These are phyloP conservation scores for Drymonia ruficornis DNA, from an alignment of 2,888 invertebrate genomes.

Conservation along the genomic window DNA sequence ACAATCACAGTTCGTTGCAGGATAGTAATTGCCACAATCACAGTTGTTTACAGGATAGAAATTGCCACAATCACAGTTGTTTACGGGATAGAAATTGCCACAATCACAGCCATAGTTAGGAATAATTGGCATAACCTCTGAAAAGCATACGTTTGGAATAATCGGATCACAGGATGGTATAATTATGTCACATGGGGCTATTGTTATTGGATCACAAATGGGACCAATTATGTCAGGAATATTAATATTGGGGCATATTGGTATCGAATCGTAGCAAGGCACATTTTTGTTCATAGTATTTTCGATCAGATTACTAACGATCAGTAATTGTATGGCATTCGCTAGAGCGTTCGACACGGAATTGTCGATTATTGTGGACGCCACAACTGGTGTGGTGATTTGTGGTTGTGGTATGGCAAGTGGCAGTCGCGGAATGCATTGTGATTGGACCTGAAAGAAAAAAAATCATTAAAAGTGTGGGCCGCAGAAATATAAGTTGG, in stretches of 20 bases:
- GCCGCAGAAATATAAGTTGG: too few relatives aligned
- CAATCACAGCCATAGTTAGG: conserved; percentile 1
- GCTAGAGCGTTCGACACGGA: conserved; percentile 61
- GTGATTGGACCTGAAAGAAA: conserved; percentile 7
- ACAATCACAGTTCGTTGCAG: conserved; percentile 7
- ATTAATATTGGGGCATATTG: neutral
- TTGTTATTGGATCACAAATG: neutral
- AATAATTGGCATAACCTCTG: conserved; percentile 18
- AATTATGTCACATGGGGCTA: conserved; percentile 17
- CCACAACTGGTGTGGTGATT: conserved; percentile 32
- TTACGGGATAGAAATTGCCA: neutral
- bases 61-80: conserved; percentile 1
- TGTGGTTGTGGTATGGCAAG: conserved; percentile 27
- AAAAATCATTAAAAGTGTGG: neutral
- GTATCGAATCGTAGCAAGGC: conserved; percentile 5
- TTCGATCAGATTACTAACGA: conserved; percentile 62
- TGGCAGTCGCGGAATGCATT: conserved; percentile 8
- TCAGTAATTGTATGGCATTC: conserved; percentile 62
- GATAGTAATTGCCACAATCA: conserved; percentile 4
- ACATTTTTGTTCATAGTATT: conserved; percentile 25
- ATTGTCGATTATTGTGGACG: conserved; percentile 60
- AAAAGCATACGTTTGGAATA: conserved; percentile 22
- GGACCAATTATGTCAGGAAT: conserved; percentile 11
- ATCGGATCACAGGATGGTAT: conserved; percentile 16
- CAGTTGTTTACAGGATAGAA: conserved; percentile 3